Evolutionary conservation across 2,888 invertebrate genomes (phyloP), one percentile per base, ranked within the genome.

Genomic region (Aplocera efformata): DNA sequence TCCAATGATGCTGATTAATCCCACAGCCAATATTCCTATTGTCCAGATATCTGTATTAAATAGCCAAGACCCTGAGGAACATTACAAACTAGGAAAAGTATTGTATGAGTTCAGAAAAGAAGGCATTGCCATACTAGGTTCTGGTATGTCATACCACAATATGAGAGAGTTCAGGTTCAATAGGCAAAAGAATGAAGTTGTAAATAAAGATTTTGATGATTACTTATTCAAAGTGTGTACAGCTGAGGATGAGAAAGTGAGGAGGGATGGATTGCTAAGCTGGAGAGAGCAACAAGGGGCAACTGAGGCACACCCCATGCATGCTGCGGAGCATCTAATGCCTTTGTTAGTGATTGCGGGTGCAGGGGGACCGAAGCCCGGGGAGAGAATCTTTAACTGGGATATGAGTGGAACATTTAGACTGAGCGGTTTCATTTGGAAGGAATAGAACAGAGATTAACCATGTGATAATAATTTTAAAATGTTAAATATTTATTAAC

Each of bases 71-170:
- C 59, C 85, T 0, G 76, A 72, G 17, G 48, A 77, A 10, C 88
- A 88, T 58, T 88, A 82, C 36, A 75, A 74, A 29, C 29, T 88
- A 0, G 88, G 88, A 0, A 52, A 79, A 63, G 72, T 54, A 0
- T 58, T 88, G 21, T 53, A 78, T 1, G 56, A 80, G 23, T 80
- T 84, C 39, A 58, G 88, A 1, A 82, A 79, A 58, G 85, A 88
- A 51, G 86, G 85, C 0, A 50, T 88, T 1, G 84, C 83, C 0
- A 48, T 88, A 1, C 42, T 88, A 0, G 88, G 86, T 0, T 88
- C 88, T 0, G 88, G 88, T 0, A 88, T 88, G 88, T 85, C 86
- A 0, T 88, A 82, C 26, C 88, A 88, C 28, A 88, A 88, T 30
- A 88, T 88, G 88, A 67, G 81, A 41, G 79, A 79, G 34, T 88